Conservation (phyloP, 2,888 invertebrate species). For the Latheticus oryzae region DNA sequence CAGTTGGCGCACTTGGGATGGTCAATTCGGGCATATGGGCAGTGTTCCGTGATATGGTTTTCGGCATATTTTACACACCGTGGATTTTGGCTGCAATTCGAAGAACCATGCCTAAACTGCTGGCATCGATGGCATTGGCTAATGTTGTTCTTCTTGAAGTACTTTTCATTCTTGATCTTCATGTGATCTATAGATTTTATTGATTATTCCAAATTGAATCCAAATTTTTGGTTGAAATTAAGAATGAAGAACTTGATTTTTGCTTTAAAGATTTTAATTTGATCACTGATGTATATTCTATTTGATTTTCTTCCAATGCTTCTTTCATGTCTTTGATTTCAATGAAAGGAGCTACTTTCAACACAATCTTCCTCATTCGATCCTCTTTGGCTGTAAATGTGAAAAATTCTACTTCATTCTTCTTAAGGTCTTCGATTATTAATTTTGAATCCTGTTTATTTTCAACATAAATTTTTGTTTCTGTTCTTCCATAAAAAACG, state of each 20-base stretch:
- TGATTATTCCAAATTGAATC: slow-evolving; percentile 4
- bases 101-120: slow-evolving; percentile 62
- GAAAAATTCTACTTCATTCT: slow-evolving; percentile 5
- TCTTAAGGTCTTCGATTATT: not conserved
- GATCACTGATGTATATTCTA: not conserved
- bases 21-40: too few relatives aligned
- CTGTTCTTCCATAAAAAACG: too few relatives aligned
- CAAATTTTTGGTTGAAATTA: not conserved
- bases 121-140: slow-evolving; percentile 66
- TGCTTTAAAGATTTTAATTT: not conserved
- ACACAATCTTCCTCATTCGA: slow-evolving; percentile 19
- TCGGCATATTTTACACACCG: not conserved
- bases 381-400: slow-evolving; percentile 20
- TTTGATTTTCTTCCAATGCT: not conserved
- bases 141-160: slow-evolving; percentile 47
- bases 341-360: slow-evolving; percentile 26
- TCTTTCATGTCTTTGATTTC: slow-evolving; percentile 12
- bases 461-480: slow-evolving; percentile 17
- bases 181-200: slow-evolving; percentile 20
- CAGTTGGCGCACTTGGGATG: slow-evolving; percentile 65
- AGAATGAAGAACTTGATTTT: not conserved
- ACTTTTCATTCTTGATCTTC: slow-evolving; percentile 22
- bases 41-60: not conserved
- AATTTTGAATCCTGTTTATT: not conserved
- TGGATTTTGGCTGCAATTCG: slow-evolving; percentile 17